Base-by-base conservation (phyloP, 2,888 invertebrate species). In the Scaptomyza polygonia region DNA sequence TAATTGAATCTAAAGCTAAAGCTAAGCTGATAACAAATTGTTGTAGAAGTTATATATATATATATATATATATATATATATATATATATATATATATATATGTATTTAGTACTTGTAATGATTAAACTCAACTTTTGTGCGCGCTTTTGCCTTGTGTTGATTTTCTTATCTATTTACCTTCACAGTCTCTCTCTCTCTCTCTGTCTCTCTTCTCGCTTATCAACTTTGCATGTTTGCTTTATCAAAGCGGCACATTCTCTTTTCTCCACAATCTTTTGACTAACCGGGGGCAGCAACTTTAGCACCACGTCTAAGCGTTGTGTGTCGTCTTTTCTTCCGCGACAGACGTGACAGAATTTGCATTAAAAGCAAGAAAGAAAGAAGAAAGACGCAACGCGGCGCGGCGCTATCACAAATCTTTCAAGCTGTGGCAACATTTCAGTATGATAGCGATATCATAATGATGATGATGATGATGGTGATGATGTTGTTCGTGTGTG, bases 341-440 rank as follows among this genome's bases (percentile, higher is more conserved):
- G 54, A 21, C 62, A 85, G 77, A 83, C 82, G 82, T 83, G 82
- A 85, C 77, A 73, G 78, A 85, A 83, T 85, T 82, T 77, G 79
- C 82, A 72, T 71, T 58, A 36, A 32, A 21, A 21, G 3, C 3
- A 72, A 5, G 5, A 34, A 34, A 12, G 3, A 14, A 36, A 5
- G 3, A 36, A 36, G 36, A 36, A 14, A 14, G 36, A 36, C 8
- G 47, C 45, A 40, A 39, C 48, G 70, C 18, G 36, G 14, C 8
- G 47, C 45, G 43, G 42, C 48, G 70, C 18, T 62, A 74, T 72
- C 73, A 51, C 51, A 47, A 57, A 64, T 65, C 64, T 71, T 36
- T 47, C 30, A 57, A 16, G 42, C 36, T n/a, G 44, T n/a, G 34
- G 42, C 39, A 16, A 47, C 63, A 57, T 40, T 70, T 58, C 34